These are phyloP conservation scores for Chiloscyllium plagiosum DNA, from an alignment of 2,113 vertebrate species.

Conservation along the genomic window DNA sequence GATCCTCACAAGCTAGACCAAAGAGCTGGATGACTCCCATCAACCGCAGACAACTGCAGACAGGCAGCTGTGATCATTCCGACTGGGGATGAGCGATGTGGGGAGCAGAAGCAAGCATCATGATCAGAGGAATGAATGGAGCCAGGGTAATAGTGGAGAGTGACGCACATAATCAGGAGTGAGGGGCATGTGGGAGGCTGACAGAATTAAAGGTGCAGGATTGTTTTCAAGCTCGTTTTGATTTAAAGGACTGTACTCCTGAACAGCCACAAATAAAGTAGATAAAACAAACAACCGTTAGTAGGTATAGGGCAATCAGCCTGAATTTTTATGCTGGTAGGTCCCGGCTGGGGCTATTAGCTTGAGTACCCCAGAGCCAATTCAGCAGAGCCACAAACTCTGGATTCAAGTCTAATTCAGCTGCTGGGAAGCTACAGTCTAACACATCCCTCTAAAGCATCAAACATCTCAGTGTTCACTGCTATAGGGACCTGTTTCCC, in stretches of 20 bases:
- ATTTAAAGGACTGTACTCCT: not conserved
- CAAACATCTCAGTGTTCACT: not conserved
- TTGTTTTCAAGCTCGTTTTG: not conserved
- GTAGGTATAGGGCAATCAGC: not conserved
- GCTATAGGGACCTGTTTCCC: not conserved
- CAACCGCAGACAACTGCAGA: no score
- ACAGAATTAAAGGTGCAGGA: no score
- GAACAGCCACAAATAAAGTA: not conserved
- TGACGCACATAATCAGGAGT: no score
- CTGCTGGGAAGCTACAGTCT: not conserved
- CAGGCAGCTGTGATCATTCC: no score
- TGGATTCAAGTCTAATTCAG: not conserved
- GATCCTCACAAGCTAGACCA: no score
- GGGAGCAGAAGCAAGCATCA: not conserved
- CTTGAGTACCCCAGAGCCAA: not conserved
- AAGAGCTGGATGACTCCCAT: no score
- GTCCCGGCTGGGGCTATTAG: not conserved
- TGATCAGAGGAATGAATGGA: not conserved
- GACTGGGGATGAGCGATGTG: not conserved
- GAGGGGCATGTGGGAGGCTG: no score
- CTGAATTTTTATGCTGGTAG: not conserved
- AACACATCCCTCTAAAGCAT: not conserved
- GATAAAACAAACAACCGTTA: not conserved
- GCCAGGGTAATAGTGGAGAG: not conserved
- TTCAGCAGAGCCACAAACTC: not conserved